Conservation (phyloP, 1,140 invertebrate species). For the Bombus confusus region DNA sequence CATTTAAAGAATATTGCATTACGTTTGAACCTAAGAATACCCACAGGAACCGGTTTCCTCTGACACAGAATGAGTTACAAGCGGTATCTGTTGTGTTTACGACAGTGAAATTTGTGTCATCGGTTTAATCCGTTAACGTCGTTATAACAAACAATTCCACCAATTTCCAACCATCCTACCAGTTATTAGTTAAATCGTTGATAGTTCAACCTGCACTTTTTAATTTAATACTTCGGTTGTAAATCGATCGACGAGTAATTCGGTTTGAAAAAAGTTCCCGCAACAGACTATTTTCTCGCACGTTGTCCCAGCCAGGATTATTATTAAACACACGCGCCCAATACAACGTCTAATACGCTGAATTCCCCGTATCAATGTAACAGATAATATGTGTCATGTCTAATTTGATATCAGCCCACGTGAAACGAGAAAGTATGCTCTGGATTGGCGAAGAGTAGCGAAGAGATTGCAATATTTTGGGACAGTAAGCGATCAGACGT, state of each 20-base stretch:
- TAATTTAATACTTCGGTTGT: neutral
- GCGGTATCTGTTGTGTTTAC: neutral
- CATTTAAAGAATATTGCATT: neutral
- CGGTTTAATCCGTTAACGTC: neutral
- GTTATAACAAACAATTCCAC: neutral
- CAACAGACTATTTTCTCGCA: neutral
- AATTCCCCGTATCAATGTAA: no score
- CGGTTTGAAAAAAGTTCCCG: neutral
- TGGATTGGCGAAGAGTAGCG: neutral
- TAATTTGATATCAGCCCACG: neutral
- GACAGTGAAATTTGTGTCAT: neutral
- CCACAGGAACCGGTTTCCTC: slow-evolving; percentile 3
- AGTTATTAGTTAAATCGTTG: no score
- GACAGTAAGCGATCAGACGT: no score
- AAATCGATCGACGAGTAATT: neutral
- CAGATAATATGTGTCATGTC: no score
- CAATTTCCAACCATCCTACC: neutral
- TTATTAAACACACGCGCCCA: slow-evolving; percentile 4
- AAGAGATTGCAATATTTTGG: no score
- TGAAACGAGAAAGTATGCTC: accelerated
- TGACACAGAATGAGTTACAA: neutral
- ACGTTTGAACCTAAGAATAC: slow-evolving; percentile 16
- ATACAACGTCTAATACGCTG: no score
- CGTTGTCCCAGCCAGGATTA: neutral
- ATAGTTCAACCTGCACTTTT: neutral